These are phyloP conservation scores for Phengaris alcon DNA, from an alignment of 2,888 invertebrate species.

Conservation along the genomic window DNA sequence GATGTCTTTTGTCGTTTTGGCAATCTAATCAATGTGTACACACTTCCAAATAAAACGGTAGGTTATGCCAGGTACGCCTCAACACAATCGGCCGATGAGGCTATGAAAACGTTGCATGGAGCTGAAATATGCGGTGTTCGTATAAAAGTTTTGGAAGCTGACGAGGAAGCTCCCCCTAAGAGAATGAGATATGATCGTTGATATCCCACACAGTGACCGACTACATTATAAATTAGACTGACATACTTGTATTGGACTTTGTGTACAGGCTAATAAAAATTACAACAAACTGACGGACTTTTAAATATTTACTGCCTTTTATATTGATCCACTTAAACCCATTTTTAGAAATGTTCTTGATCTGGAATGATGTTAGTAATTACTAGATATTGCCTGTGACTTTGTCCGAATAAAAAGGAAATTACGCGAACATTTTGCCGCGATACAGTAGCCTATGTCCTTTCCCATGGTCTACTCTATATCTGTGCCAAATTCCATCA, in stretches of 20 bases:
- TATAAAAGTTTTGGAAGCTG: constrained; percentile 93
- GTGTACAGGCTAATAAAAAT: constrained; percentile 30
- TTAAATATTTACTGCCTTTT: not conserved
- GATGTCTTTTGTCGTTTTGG: constrained; percentile 96
- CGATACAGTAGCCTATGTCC: too few relatives aligned
- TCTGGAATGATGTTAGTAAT: too few relatives aligned
- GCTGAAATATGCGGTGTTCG: constrained; percentile 92
- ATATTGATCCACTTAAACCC: too few relatives aligned
- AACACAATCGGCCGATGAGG: constrained; percentile 85
- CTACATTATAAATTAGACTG: constrained; percentile 36
- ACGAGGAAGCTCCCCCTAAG: constrained; percentile 64
- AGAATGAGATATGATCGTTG: constrained; percentile 46
- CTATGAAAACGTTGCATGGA: constrained; percentile 86
- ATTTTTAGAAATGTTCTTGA: too few relatives aligned
- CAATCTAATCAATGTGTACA: constrained; percentile 92
- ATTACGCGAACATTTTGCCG: too few relatives aligned
- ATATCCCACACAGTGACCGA: constrained; percentile 33
- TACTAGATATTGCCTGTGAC: too few relatives aligned
- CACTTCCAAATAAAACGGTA: constrained; percentile 92
- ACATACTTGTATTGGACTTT: constrained; percentile 22
- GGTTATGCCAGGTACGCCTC: constrained; percentile 94
- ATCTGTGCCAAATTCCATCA: too few relatives aligned
- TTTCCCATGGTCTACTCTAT: too few relatives aligned
- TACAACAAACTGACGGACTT: constrained; percentile 31
- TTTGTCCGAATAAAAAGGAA: too few relatives aligned